phyloP scores from a whole-genome alignment of 2,113 vertebrate species.

The Mus pahari region DNA sequence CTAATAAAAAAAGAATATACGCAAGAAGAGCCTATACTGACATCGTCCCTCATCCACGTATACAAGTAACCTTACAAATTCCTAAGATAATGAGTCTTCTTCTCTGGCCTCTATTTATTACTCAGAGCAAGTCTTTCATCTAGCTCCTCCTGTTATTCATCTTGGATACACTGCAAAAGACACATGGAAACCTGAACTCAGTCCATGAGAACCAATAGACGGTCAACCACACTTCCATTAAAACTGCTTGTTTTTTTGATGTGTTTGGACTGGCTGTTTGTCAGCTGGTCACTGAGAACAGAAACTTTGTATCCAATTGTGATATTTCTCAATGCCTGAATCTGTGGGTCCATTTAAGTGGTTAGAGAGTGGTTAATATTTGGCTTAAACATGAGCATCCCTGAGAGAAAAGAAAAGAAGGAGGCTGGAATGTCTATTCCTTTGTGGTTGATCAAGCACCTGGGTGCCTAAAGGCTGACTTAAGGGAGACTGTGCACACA shows the following conservation, averaged over 20 bases:
- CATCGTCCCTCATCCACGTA: not conserved
- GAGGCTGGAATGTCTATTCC: not conserved
- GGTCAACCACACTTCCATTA: slow-evolving; percentile 12
- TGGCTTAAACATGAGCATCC: slow-evolving; percentile 50
- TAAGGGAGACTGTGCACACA: not conserved
- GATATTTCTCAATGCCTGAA: slow-evolving; percentile 4
- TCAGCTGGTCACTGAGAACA: slow-evolving; percentile 49
- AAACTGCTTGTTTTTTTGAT: slow-evolving; percentile 7
- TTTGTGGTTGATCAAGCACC: slow-evolving; percentile 16
- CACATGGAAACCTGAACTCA: slow-evolving; percentile 64
- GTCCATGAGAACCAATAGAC: slow-evolving; percentile 55
- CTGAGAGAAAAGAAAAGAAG: slow-evolving; percentile 32
- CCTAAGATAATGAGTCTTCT: not conserved
- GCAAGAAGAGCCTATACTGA: not conserved
- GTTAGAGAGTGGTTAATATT: slow-evolving; percentile 44
- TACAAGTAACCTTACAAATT: slow-evolving; percentile 10
- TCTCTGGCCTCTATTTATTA: not conserved
- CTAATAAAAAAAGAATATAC: not conserved
- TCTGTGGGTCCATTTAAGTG: slow-evolving; percentile 57
- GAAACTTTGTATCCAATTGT: slow-evolving; percentile 52
- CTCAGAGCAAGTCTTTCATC: slow-evolving; percentile 46
- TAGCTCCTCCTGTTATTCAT: slow-evolving; percentile 41
- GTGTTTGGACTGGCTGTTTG: slow-evolving; percentile 60
- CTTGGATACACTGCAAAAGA: slow-evolving; percentile 52
- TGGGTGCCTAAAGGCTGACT: not conserved